Base-by-base conservation (phyloP, 2,797 vertebrate species). In the Eptatretus atami region DNA sequence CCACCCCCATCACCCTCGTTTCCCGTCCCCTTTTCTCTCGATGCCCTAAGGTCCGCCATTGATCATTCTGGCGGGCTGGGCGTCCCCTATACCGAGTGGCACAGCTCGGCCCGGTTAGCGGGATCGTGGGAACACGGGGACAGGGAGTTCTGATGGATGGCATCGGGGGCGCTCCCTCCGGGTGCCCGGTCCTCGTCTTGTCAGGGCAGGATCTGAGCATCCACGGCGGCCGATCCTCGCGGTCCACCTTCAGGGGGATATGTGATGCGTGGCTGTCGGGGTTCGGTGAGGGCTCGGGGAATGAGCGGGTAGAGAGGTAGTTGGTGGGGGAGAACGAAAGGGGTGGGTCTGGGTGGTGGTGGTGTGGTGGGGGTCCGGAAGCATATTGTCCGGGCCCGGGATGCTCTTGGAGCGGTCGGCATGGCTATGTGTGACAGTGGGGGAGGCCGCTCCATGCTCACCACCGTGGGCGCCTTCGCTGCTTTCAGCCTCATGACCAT, bases 401-500 rank as follows among this genome's bases (percentile, higher is more conserved):
- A 25, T n/a, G 57, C 57, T n/a, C n/a, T 25, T n/a, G 9, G 9
- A 12, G 11, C 57, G 57, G 57, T n/a, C 57, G 25, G 57, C 57
- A 12, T 61, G 57, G 57, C n/a, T 19, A 60, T 14, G n/a, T 25
- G n/a, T 81, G 86, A 84, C 77, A 84, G 87, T 78, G 85, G 86
- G 78, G 84, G 85, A 65, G 82, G 85, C 71, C 85, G 86, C 76
- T 81, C 83, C 74, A 78, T 86, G 65, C 77, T 87, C 77, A 86
- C 85, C 73, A 85, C 80, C 67, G 82, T 86, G 72, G 85, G 84
- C 73, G 85, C 85, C 65, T 90, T 90, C 64, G 84, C 83, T 15
- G 79, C 85, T 75, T 90, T 90, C 67, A 82, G 83, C 75, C 81
- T 90, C 76, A 90, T 90, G 85, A 87, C 84, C 70, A 85, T 90